These are phyloP conservation scores for Odontomyia ornata DNA, from an alignment of 2,888 invertebrate genomes.

Conservation along the genomic window DNA sequence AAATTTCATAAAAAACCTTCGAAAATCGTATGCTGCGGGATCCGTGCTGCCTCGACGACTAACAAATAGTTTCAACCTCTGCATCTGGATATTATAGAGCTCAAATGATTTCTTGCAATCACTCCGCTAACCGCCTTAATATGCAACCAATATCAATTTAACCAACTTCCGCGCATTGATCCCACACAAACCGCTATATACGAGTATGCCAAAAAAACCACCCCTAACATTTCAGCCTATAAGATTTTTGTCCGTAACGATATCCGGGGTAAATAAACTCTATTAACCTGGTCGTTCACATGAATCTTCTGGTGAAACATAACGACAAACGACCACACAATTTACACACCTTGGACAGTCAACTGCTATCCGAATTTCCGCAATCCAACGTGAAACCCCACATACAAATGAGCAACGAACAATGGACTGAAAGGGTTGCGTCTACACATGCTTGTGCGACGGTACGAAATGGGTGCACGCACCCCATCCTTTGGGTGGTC, in stretches of 20 bases:
- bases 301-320: neutral
- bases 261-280: conserved; percentile 41
- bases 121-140: no score
- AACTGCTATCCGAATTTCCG: conserved; percentile 31
- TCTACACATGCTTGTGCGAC: neutral
- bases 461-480: neutral
- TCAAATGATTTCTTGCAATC: no score
- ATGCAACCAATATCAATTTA: neutral
- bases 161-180: no score
- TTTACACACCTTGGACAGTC: conserved; percentile 28
- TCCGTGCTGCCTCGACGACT: no score
- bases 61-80: no score
- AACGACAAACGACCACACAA: conserved; percentile 30
- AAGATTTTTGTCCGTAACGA: conserved; percentile 8
- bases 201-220: conserved; percentile 14
- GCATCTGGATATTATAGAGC: no score
- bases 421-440: conserved; percentile 20
- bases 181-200: no score
- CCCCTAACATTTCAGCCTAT: neutral
- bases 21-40: no score
- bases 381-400: conserved; percentile 28
- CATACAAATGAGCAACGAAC: conserved; percentile 22
- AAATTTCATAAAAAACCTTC: no score
- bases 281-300: conserved; percentile 38
- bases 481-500: neutral